Base-by-base conservation (phyloP, 2,888 invertebrate genomes). In the Drosophila putrida region DNA sequence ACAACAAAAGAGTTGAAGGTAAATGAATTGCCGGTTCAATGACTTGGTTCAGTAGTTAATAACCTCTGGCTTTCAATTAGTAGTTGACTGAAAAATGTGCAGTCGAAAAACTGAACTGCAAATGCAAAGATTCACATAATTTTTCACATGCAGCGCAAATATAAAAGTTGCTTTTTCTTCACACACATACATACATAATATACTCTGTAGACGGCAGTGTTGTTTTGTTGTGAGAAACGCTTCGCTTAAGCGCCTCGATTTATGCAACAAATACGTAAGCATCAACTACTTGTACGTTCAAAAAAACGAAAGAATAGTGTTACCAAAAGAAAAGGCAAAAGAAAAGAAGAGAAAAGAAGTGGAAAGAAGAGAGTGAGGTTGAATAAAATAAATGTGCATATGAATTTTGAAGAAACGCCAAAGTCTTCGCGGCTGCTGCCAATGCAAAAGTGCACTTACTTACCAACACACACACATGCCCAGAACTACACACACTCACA, bases 331-430 rank as follows among this genome's bases (percentile, higher is more conserved):
- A 20, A 20, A 13, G 11, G 25, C 10, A 9, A 6, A 15, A 2
- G 35, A 9, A 27, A 25, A 9, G 5, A 20, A 8, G 13, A 13
- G 27, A 2, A 4, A 8, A 31, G 31, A 4, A 31, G 31, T 4
- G 31, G 28, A 5, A 28, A 28, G 28, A 28, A 5, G 5, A 28
- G 28, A 8, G 28, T 8, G 31, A 9, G 31, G 20, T 9, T 31
- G 38, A 38, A 82, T 76, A 80, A 86, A 82, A 88, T 88, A 88
- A 83, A 82, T 83, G 82, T 80, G 88, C 88, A 88, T 82, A 88
- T 88, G 88, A 85, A 83, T 83, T 88, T 83, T 88, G 88, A 83
- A 88, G 83, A 71, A 82, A 82, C 77, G 62, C 65, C 71, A 72
- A 80, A 88, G 77, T 67, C 72, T 71, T 64, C 70, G 78, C 84